A percentile compares a stretch with the other conserved stretches of the same genome.
Evolutionary conservation across 2,888 invertebrate genomes (phyloP).

Genomic region (Podabrus alpinus): DNA sequence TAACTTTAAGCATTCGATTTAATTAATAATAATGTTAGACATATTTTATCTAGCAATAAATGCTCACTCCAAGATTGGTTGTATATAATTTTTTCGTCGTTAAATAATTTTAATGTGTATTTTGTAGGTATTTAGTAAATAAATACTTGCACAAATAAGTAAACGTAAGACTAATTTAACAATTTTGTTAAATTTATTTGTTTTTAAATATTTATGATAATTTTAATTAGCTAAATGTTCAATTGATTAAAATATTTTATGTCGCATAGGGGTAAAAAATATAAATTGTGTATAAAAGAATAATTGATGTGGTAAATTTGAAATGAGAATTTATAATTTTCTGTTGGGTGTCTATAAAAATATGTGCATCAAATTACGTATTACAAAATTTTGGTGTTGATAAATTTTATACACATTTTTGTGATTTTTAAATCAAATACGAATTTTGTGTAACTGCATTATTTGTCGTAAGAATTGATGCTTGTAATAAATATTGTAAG

Average conservation of each 20-base stretch:
- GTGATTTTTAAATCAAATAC: not conserved
- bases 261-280: not conserved
- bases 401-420: conserved; percentile 1
- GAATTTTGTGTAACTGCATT: not conserved
- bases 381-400: not conserved
- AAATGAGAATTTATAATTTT: not conserved
- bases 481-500: not conserved
- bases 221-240: not conserved
- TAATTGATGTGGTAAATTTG: not conserved
- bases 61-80: not conserved
- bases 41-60: not conserved
- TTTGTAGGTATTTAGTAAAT: not conserved
- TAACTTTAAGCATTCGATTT: not conserved
- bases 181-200: not conserved
- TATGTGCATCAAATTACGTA: not conserved
- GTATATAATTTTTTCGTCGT: not conserved
- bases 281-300: not conserved
- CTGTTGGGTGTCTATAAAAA: not conserved
- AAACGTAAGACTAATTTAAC: not conserved
- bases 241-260: not conserved
- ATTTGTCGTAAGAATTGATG: not conserved
- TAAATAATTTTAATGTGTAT: not conserved
- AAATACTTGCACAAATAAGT: not conserved
- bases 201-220: not conserved
- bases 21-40: not conserved